Percentiles rank a stretch among this genome's conserved stretches.
Conservation (phyloP, 2,113 vertebrate species). For the Microcebus lehilahytsara region DNA sequence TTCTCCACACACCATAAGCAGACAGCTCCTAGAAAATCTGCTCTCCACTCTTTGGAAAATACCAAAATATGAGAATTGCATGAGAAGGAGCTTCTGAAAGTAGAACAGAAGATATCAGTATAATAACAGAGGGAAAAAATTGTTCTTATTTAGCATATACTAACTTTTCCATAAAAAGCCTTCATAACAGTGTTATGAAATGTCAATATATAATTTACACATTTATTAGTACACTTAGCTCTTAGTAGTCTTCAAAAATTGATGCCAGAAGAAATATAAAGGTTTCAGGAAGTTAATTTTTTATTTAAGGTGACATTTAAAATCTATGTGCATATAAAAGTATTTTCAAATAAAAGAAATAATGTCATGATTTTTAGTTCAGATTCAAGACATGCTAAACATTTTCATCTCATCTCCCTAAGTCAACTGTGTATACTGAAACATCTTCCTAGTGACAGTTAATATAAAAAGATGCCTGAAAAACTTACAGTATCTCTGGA, state of each 20-base stretch:
- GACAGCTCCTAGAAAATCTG: background rate
- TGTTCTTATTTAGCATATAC: background rate
- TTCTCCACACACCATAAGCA: background rate
- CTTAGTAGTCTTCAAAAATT: background rate
- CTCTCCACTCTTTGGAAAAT: background rate
- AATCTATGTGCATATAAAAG: background rate
- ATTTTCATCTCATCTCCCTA: constrained; percentile 9
- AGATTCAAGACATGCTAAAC: background rate
- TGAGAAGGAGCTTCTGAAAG: background rate
- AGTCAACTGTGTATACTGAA: constrained; percentile 22
- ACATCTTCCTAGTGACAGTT: constrained; percentile 21
- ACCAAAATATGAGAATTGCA: background rate
- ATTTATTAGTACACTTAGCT: background rate
- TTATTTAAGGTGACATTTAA: background rate
- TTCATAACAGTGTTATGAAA: background rate
- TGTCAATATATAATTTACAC: background rate
- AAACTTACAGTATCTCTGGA: background rate
- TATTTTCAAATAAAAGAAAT: constrained; percentile 6
- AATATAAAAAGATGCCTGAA: background rate
- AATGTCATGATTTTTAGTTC: background rate
- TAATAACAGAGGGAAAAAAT: background rate
- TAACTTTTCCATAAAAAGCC: background rate
- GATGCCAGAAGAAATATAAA: background rate
- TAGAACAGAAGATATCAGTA: background rate
- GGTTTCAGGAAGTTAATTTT: background rate